Evolutionary conservation across 2,888 invertebrate genomes (phyloP).

Genomic region (Campopleginae sp.): DNA sequence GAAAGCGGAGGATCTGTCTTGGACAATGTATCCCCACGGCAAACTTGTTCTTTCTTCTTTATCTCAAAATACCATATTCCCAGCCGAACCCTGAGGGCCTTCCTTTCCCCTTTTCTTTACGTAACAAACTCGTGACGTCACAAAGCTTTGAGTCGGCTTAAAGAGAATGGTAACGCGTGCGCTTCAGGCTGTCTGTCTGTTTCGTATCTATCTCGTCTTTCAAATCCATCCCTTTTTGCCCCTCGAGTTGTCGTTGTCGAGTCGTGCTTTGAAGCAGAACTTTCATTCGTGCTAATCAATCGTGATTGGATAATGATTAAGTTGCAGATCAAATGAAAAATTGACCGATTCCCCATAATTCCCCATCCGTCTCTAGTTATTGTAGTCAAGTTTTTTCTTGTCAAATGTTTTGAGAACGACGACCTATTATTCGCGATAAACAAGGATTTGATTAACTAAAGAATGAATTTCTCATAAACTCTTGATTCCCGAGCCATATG

Average conservation of each 20-base stretch:
- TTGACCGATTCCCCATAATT: background rate
- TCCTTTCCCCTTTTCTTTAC: slow-evolving; percentile 24
- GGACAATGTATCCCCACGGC: slow-evolving; percentile 28
- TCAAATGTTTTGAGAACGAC: too few species aligned
- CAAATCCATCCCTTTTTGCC: slow-evolving; percentile 10
- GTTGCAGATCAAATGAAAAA: background rate
- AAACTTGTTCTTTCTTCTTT: slow-evolving; percentile 35
- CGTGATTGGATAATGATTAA: background rate
- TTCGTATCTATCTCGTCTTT: slow-evolving; percentile 11
- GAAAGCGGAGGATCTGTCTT: slow-evolving; percentile 2
- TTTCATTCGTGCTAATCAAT: background rate
- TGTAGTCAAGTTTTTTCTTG: too few species aligned
- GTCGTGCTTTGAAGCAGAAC: background rate
- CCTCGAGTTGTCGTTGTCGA: too few species aligned
- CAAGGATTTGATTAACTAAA: too few species aligned
- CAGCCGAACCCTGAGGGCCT: slow-evolving; percentile 30
- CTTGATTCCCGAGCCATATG: too few species aligned
- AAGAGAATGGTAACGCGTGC: slow-evolving; percentile 56
- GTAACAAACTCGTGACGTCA: slow-evolving; percentile 67
- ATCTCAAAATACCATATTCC: slow-evolving; percentile 28
- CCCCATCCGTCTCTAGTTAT: too few species aligned
- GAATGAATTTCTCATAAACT: too few species aligned
- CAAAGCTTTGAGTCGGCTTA: slow-evolving; percentile 53
- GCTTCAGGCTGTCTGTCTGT: slow-evolving; percentile 56
- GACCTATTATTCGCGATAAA: too few species aligned